Conservation (phyloP, 2,113 vertebrate genomes). For the Cyanistes caeruleus region DNA sequence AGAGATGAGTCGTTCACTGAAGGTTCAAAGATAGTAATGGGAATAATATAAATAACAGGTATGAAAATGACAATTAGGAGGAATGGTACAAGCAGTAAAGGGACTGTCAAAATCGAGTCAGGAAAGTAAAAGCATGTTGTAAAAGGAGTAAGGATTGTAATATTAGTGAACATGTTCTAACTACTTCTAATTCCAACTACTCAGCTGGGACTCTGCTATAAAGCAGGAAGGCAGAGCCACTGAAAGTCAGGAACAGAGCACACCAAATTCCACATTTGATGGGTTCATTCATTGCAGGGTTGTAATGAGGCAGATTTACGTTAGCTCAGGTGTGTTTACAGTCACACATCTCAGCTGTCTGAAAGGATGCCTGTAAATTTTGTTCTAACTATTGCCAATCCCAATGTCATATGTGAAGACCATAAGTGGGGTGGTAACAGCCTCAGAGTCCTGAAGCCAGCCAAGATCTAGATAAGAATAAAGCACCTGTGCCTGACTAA, state of each 20-base stretch:
- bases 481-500: not conserved
- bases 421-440: not conserved
- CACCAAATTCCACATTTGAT: not conserved
- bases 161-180: not conserved
- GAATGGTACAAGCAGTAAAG: not conserved
- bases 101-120: not conserved
- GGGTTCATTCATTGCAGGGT: not conserved
- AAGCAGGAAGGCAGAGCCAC: not conserved
- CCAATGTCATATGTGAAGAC: not conserved
- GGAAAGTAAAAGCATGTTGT: not conserved
- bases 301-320: not conserved
- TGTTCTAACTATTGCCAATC: not conserved
- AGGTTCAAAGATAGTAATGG: not conserved
- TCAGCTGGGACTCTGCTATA: not conserved
- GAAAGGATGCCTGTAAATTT: not conserved
- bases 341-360: not conserved
- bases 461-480: not conserved
- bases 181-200: not conserved
- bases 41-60: slow-evolving; percentile 35
- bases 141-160: not conserved
- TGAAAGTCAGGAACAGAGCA: not conserved
- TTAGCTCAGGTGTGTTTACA: not conserved
- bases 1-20: not conserved
- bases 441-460: not conserved
- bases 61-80: not conserved